A percentile compares a stretch with the other conserved stretches of the same genome.
These are phyloP conservation scores for Miltochrista miniata DNA, from an alignment of 2,888 invertebrate genomes.

Conservation along the genomic window DNA sequence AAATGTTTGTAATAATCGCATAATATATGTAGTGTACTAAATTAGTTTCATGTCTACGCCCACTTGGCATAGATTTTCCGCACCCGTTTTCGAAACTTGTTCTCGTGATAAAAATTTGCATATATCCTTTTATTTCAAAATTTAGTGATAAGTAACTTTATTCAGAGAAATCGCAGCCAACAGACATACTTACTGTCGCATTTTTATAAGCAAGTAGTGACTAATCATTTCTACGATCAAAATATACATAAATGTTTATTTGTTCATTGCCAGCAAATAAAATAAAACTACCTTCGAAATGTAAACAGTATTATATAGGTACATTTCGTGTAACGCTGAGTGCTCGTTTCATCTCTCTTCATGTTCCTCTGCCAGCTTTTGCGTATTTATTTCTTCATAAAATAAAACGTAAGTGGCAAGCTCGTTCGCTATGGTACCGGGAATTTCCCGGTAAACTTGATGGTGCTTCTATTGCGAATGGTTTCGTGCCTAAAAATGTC, in stretches of 20 bases:
- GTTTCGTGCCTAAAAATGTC: slow-evolving; percentile 1
- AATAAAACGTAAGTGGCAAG: slow-evolving; percentile 17
- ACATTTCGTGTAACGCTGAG: slow-evolving; percentile 16
- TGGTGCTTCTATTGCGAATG: slow-evolving; percentile 3
- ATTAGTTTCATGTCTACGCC: too few species aligned
- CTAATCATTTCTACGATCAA: too few species aligned
- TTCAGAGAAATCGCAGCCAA: too few species aligned
- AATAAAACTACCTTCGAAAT: slow-evolving; percentile 7
- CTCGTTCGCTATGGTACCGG: slow-evolving; percentile 11
- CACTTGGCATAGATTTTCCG: too few species aligned
- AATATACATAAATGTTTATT: background rate
- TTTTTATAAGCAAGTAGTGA: too few species aligned
- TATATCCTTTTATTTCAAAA: too few species aligned
- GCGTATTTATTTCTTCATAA: slow-evolving; percentile 26
- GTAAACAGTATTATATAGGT: slow-evolving; percentile 11
- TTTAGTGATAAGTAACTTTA: too few species aligned
- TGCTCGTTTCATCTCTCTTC: slow-evolving; percentile 18
- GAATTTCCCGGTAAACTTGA: slow-evolving; percentile 7
- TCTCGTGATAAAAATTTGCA: too few species aligned
- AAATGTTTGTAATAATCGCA: too few species aligned
- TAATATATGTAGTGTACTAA: too few species aligned
- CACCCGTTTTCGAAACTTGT: too few species aligned
- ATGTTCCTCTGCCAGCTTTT: slow-evolving; percentile 14
- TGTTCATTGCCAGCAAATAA: background rate
- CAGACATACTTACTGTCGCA: too few species aligned